These are phyloP conservation scores for Pseudotriccus pelzelni DNA, from an alignment of 2,797 vertebrate species.

Conservation along the genomic window DNA sequence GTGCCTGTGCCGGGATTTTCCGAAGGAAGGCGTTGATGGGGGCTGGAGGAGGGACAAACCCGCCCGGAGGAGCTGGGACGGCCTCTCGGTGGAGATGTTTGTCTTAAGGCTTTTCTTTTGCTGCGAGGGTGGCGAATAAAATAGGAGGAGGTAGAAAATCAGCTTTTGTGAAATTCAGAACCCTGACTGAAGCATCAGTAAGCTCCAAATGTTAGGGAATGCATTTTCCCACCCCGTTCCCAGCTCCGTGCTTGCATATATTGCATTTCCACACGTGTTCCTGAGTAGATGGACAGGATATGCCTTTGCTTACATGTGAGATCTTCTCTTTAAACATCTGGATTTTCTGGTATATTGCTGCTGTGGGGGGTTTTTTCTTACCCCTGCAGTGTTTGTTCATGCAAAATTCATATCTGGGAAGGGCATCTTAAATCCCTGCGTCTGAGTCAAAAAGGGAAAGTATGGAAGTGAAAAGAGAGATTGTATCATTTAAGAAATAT, in stretches of 20 bases:
- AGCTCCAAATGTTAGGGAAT: constrained; percentile 22
- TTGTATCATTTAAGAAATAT: constrained; percentile 61
- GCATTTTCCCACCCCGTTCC: not conserved
- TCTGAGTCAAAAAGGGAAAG: constrained; percentile 65
- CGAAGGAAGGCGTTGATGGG: fast-evolving
- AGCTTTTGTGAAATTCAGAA: not conserved
- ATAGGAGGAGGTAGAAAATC: not conserved
- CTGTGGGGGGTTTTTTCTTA: not conserved
- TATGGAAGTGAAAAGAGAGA: constrained; percentile 62
- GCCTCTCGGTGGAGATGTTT: not conserved
- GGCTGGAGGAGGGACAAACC: not conserved
- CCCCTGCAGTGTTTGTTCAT: constrained; percentile 32
- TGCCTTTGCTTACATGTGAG: not conserved
- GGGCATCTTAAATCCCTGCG: constrained; percentile 59
- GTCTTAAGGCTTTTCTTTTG: constrained; percentile 25
- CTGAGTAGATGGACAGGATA: not conserved
- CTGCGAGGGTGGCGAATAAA: not conserved
- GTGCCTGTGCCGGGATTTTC: not conserved
- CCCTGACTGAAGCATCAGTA: constrained; percentile 15
- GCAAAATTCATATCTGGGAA: constrained; percentile 60
- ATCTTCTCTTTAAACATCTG: constrained; percentile 20
- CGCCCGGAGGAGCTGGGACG: not conserved
- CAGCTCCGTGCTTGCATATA: not conserved
- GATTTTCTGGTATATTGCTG: constrained; percentile 18
- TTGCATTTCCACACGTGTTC: not conserved